phyloP scores from a whole-genome alignment of 2,797 vertebrate genomes.

The Typhlichthys subterraneus region DNA sequence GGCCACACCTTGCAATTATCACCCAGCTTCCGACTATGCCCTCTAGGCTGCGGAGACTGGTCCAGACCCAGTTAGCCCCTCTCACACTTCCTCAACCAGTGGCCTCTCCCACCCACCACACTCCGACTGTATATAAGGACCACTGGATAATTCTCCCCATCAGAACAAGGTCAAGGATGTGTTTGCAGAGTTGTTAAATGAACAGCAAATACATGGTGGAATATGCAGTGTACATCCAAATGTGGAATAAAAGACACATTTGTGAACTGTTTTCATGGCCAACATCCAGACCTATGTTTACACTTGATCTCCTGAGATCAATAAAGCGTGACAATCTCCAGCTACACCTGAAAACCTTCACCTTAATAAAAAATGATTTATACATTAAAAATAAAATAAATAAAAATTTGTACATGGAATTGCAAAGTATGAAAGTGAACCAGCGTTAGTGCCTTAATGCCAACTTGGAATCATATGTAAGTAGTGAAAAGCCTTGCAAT shows the following conservation, averaged over 20 bases:
- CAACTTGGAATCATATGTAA: no score
- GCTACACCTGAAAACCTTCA: no score
- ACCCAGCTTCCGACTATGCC: conserved; percentile 51
- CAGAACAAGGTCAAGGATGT: conserved; percentile 68
- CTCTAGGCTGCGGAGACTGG: conserved; percentile 51
- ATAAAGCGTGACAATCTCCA: no score
- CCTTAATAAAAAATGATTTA: no score
- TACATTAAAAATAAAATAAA: no score
- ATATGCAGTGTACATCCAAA: no score
- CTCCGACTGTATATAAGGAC: conserved; percentile 54
- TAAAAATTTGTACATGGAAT: no score
- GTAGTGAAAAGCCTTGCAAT: no score
- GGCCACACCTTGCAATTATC: conserved; percentile 66
- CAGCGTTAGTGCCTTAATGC: no score
- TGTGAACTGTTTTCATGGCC: neutral
- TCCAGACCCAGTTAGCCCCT: conserved; percentile 25
- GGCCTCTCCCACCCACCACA: conserved; percentile 54
- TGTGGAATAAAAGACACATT: neutral
- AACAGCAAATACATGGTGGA: neutral
- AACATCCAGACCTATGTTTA: neutral
- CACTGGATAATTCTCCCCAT: conserved; percentile 69
- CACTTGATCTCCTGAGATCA: no score
- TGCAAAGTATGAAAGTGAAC: no score
- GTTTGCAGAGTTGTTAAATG: conserved; percentile 3
- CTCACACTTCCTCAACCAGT: conserved; percentile 44